Evolutionary conservation across 2,113 vertebrate genomes (phyloP).

Genomic region (Aythya baeri): DNA sequence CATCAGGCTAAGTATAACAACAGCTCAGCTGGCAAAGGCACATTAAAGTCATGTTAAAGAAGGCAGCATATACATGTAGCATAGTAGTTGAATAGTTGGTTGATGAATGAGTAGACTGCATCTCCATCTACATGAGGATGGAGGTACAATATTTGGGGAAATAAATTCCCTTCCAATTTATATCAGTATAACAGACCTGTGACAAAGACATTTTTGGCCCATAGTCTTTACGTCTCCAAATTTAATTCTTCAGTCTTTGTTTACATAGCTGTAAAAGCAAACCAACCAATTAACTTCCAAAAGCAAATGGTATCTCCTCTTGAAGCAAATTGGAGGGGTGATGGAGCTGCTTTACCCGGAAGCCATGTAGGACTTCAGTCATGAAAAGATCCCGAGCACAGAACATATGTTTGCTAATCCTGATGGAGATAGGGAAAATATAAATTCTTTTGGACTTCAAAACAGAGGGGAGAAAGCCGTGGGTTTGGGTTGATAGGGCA

Average conservation of each 20-base stretch:
- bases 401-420: not conserved
- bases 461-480: not conserved
- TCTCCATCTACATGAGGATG: not conserved
- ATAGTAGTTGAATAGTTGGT: not conserved
- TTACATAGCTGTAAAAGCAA: not conserved
- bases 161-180: not conserved
- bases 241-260: not conserved
- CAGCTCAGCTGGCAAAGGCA: not conserved
- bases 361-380: not conserved
- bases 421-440: not conserved
- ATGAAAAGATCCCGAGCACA: not conserved
- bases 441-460: not conserved
- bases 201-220: not conserved
- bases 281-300: not conserved
- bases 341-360: not conserved
- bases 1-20: not conserved
- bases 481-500: not conserved
- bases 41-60: not conserved
- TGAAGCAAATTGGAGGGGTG: not conserved
- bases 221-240: not conserved
- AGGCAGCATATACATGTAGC: not conserved
- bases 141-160: not conserved
- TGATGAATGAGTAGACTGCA: not conserved
- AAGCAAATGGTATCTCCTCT: not conserved
- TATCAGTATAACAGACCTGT: not conserved